These are phyloP conservation scores for Byasa hedistus DNA, from an alignment of 2,888 invertebrate genomes.

Conservation along the genomic window DNA sequence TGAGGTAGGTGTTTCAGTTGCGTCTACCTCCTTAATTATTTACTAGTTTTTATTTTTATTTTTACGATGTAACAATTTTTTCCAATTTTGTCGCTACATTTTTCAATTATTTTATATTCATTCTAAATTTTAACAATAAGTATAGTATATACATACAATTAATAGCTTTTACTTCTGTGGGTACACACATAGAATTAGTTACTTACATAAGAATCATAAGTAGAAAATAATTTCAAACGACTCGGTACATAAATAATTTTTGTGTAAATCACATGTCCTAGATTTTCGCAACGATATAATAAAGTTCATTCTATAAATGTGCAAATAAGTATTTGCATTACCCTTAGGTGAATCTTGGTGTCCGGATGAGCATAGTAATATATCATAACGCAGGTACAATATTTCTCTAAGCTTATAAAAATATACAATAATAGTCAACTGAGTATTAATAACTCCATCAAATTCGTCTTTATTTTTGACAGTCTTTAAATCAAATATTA, in stretches of 20 bases:
- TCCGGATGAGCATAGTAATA: conserved; percentile 32
- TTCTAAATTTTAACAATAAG: no score
- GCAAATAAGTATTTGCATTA: neutral
- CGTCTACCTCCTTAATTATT: conserved; percentile 23
- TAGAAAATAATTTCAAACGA: conserved; percentile 14
- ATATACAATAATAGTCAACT: conserved; percentile 36
- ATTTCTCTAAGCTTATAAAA: conserved; percentile 29
- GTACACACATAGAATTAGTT: no score
- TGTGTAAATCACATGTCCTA: neutral
- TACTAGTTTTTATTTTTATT: conserved; percentile 2
- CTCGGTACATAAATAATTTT: neutral
- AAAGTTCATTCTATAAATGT: neutral
- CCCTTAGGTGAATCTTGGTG: conserved; percentile 26
- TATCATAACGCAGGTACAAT: conserved; percentile 20
- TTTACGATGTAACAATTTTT: neutral
- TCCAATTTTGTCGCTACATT: neutral
- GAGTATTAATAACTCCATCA: conserved; percentile 36
- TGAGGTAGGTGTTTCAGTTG: conserved; percentile 25
- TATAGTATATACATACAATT: conserved; percentile 9
- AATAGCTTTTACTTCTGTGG: neutral
- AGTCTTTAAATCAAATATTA: conserved; percentile 25
- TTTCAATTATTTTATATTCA: neutral
- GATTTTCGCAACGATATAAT: neutral
- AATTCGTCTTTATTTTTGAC: conserved; percentile 17
- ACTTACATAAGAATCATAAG: conserved; percentile 10